phyloP scores from a whole-genome alignment of 2,888 invertebrate species.

The Ennomos quercinarius region DNA sequence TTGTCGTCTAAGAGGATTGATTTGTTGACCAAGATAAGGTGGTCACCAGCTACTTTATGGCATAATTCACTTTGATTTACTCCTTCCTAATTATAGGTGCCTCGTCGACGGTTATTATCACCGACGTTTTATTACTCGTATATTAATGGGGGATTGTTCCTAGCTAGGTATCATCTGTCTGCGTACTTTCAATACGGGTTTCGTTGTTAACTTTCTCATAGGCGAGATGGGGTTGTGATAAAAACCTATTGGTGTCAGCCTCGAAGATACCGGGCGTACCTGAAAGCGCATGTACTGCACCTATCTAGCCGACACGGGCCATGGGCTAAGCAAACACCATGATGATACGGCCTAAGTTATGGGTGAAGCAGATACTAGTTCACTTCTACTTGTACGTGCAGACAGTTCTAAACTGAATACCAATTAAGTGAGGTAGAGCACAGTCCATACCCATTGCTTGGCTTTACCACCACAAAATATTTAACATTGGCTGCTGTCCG shows the following conservation, averaged over 20 bases:
- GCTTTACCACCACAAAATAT: no score
- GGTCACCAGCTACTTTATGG: conserved; percentile 46
- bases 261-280: conserved; percentile 73
- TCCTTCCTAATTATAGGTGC: conserved; percentile 39
- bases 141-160: conserved; percentile 42
- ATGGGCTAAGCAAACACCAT: conserved; percentile 78
- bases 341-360: conserved; percentile 49
- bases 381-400: neutral
- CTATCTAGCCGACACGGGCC: conserved; percentile 79
- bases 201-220: conserved; percentile 79
- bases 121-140: conserved; percentile 26
- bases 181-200: conserved; percentile 52
- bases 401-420: no score
- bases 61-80: conserved; percentile 46
- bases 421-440: no score
- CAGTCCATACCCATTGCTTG: no score
- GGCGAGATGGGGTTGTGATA: conserved; percentile 78
- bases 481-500: no score
- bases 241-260: conserved; percentile 83
- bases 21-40: conserved; percentile 25
- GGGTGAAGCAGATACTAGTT: conserved; percentile 31
- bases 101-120: conserved; percentile 21
- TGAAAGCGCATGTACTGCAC: conserved; percentile 83
- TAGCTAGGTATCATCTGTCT: conserved; percentile 26
- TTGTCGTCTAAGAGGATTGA: conserved; percentile 37